Conservation (phyloP, 2,113 vertebrate genomes). For the Mobula birostris region DNA sequence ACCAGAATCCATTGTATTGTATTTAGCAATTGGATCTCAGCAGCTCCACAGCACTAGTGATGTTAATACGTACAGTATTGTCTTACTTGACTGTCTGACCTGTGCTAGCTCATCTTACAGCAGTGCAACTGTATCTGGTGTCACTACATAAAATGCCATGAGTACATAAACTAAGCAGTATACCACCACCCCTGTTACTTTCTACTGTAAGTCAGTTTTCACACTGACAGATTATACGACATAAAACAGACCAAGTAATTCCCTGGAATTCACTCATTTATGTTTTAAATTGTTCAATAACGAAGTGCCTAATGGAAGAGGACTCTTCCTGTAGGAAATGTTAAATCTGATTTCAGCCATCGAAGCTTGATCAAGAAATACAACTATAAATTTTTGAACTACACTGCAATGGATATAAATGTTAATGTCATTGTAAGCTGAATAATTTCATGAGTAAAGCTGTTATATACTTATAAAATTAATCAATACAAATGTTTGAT, state of each 20-base stretch:
- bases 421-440: background rate
- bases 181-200: background rate
- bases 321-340: background rate
- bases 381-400: background rate
- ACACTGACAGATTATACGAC: background rate
- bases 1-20: background rate
- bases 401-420: background rate
- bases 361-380: background rate
- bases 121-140: background rate
- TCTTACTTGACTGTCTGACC: background rate
- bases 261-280: background rate
- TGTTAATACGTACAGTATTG: background rate
- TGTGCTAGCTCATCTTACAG: background rate
- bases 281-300: too few species aligned
- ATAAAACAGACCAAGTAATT: background rate
- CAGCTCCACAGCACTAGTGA: background rate
- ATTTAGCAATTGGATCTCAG: background rate
- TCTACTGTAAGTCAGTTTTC: background rate
- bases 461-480: background rate
- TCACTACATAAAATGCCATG: conserved; percentile 4
- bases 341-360: background rate
- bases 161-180: background rate
- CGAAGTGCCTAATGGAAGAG: background rate
- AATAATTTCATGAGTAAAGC: background rate
- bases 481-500: background rate